A percentile compares a stretch with the other conserved stretches of the same genome.
phyloP scores from a whole-genome alignment of 2,888 invertebrate species.

The Tetropium fuscum region DNA sequence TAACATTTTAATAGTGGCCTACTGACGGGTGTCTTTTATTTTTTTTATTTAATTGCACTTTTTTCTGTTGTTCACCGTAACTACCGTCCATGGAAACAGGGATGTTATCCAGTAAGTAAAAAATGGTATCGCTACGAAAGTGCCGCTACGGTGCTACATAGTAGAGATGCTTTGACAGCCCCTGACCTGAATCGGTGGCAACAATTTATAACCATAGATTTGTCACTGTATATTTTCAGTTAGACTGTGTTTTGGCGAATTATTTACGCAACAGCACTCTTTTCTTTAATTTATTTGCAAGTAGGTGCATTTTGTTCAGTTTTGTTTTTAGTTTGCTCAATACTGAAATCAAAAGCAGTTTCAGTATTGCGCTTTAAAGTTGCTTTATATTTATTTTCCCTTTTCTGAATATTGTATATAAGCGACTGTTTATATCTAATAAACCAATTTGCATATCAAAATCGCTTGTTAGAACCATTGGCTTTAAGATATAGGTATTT shows the following conservation, averaged over 20 bases:
- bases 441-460: background rate
- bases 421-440: background rate
- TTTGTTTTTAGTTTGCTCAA: no score
- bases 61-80: slow-evolving; percentile 73
- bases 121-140: slow-evolving; percentile 49
- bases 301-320: no score
- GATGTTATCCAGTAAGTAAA: slow-evolving; percentile 83
- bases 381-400: no score
- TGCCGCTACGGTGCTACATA: slow-evolving; percentile 30
- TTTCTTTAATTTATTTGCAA: slow-evolving; percentile 35
- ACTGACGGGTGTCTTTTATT: slow-evolving; percentile 44
- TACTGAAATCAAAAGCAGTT: no score
- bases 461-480: background rate
- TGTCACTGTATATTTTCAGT: slow-evolving; percentile 31
- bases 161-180: slow-evolving; percentile 33
- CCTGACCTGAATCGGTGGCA: slow-evolving; percentile 20
- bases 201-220: slow-evolving; percentile 17
- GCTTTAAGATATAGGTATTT: background rate
- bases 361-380: no score
- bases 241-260: slow-evolving; percentile 52
- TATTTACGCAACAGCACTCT: slow-evolving; percentile 35
- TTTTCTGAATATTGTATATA: no score
- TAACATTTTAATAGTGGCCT: slow-evolving; percentile 33
- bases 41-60: slow-evolving; percentile 74
- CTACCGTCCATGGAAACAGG: slow-evolving; percentile 71